These are phyloP conservation scores for Lumbricus terrestris DNA, from an alignment of 2,888 invertebrate genomes.

Conservation along the genomic window DNA sequence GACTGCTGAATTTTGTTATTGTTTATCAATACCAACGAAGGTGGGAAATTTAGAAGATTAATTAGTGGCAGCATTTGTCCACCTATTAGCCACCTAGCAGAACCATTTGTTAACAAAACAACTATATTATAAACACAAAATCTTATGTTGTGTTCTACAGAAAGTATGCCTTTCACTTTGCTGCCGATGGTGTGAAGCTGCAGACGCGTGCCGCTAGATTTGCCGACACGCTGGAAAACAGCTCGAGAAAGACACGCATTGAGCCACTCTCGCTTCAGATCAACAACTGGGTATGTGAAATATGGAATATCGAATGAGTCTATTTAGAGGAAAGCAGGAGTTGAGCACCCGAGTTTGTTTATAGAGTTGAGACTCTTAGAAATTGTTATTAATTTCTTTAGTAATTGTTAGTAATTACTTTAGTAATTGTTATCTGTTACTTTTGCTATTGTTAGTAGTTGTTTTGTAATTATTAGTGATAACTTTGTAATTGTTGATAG, in stretches of 20 bases:
- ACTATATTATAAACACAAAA: background rate
- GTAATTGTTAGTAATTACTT: too few relatives aligned
- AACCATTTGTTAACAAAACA: background rate
- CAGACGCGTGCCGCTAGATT: slow-evolving; percentile 85
- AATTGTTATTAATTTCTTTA: too few relatives aligned
- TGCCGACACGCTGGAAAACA: slow-evolving; percentile 50
- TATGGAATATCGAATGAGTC: background rate
- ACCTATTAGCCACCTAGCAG: too few relatives aligned
- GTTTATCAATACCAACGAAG: background rate
- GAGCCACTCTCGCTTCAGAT: slow-evolving; percentile 46
- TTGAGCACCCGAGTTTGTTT: too few relatives aligned
- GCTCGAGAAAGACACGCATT: slow-evolving; percentile 36
- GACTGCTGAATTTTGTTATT: too few relatives aligned
- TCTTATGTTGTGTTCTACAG: slow-evolving; percentile 14
- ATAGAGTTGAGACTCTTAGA: too few relatives aligned
- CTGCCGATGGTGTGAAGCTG: slow-evolving; percentile 42
- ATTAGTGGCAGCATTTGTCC: background rate
- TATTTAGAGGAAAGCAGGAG: too few relatives aligned
- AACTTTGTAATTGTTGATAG: too few relatives aligned
- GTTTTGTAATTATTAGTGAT: too few relatives aligned
- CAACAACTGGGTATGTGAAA: slow-evolving; percentile 37
- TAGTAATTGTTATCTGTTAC: too few relatives aligned
- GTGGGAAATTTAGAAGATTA: background rate
- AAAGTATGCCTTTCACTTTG: slow-evolving; percentile 19
- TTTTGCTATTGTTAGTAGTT: too few relatives aligned